Evolutionary conservation across 2,888 invertebrate species (phyloP).

Genomic region (Hesperia comma): DNA sequence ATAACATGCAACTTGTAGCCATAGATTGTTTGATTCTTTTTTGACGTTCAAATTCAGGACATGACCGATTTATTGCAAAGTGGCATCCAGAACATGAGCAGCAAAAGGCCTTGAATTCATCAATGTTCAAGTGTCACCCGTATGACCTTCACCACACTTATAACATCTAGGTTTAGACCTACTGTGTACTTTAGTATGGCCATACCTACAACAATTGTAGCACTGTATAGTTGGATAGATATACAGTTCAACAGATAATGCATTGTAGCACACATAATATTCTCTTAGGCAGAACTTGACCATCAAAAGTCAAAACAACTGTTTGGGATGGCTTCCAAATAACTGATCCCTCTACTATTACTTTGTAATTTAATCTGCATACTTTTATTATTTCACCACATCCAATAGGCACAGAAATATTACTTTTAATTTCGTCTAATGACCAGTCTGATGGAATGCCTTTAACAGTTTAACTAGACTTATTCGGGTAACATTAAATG

Average conservation of each 20-base stretch:
- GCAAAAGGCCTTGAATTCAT: constrained; percentile 29
- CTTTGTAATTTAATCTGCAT: not conserved
- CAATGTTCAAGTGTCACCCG: constrained; percentile 23
- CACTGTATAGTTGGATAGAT: constrained; percentile 40
- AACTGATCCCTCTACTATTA: too few relatives aligned
- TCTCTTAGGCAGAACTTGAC: constrained; percentile 19
- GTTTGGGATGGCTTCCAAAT: not conserved
- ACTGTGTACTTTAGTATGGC: constrained; percentile 36
- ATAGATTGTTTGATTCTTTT: constrained; percentile 33
- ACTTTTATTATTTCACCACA: constrained; percentile 16
- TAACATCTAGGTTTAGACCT: constrained; percentile 35
- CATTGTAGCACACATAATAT: constrained; percentile 17
- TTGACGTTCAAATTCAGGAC: constrained; percentile 36
- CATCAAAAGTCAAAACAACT: constrained; percentile 11
- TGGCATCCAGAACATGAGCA: constrained; percentile 31
- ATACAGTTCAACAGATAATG: constrained; percentile 36
- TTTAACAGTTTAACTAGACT: constrained; percentile 14
- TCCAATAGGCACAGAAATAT: constrained; percentile 18
- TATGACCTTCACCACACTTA: constrained; percentile 34
- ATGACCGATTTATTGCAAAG: constrained; percentile 24
- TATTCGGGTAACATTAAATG: constrained; percentile 7
- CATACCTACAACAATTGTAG: constrained; percentile 36
- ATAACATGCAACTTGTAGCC: constrained; percentile 31
- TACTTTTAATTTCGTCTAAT: constrained; percentile 2
- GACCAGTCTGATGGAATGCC: constrained; percentile 21